Conservation (phyloP, 2,797 vertebrate genomes). For the Epinephelus awoara region DNA sequence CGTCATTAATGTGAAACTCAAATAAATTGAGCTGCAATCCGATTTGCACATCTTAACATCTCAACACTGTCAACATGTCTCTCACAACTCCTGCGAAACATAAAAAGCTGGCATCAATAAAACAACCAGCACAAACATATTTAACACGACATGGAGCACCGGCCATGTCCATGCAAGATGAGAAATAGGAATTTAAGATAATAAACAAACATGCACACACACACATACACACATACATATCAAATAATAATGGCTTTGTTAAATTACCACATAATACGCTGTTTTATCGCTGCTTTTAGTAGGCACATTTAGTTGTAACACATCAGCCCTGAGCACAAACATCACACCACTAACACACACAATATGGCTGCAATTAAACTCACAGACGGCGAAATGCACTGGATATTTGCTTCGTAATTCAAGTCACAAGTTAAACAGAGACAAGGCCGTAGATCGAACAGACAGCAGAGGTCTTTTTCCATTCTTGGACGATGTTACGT, state of each 20-base stretch:
- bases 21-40: neutral
- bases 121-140: slow-evolving; percentile 10
- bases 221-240: slow-evolving; percentile 30
- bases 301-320: slow-evolving; percentile 87
- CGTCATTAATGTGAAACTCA: slow-evolving; percentile 4
- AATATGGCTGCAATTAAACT: slow-evolving; percentile 84
- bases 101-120: slow-evolving; percentile 20
- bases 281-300: slow-evolving; percentile 80
- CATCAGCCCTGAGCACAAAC: slow-evolving; percentile 84
- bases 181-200: slow-evolving; percentile 23
- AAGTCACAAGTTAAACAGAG: slow-evolving; percentile 5
- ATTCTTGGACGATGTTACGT: slow-evolving; percentile 17
- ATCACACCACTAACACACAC: slow-evolving; percentile 86
- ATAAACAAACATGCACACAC: slow-evolving; percentile 53
- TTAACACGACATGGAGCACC: slow-evolving; percentile 40
- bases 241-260: slow-evolving; percentile 39
- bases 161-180: slow-evolving; percentile 71
- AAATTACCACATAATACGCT: slow-evolving; percentile 44
- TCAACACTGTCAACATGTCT: slow-evolving; percentile 12
- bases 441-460: slow-evolving; percentile 1
- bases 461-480: slow-evolving; percentile 18
- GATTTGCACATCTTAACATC: slow-evolving; percentile 11
- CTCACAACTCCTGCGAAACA: slow-evolving; percentile 6
- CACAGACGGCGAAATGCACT: slow-evolving; percentile 52
- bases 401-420: slow-evolving; percentile 54